Conservation (phyloP, 2,797 vertebrate species). For the Mus caroli region DNA sequence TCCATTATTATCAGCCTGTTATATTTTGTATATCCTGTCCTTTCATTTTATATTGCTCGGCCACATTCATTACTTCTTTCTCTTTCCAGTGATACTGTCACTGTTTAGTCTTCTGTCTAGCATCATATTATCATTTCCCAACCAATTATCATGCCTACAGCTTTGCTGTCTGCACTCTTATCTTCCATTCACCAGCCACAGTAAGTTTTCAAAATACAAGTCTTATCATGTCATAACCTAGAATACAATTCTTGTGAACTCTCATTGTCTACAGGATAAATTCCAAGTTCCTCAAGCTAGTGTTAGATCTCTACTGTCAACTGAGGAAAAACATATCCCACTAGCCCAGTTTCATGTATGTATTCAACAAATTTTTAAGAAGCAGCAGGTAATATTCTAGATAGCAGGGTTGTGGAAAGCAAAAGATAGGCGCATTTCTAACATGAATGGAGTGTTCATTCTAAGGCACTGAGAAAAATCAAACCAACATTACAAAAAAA, state of each 20-base stretch:
- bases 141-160: background rate
- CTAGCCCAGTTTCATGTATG: conserved; percentile 56
- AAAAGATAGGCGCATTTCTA: background rate
- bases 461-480: background rate
- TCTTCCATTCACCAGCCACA: conserved; percentile 22
- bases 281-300: conserved; percentile 57
- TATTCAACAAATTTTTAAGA: conserved; percentile 61
- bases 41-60: background rate
- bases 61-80: background rate
- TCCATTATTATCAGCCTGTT: background rate
- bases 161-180: conserved; percentile 21
- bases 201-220: conserved; percentile 27
- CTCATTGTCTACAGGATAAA: background rate
- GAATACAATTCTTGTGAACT: conserved; percentile 56
- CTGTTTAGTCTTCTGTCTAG: conserved; percentile 37
- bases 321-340: conserved; percentile 53
- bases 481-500: background rate
- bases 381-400: conserved; percentile 32
- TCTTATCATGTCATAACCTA: background rate
- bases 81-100: background rate
- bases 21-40: background rate
- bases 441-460: background rate
- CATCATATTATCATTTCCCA: conserved; percentile 4
- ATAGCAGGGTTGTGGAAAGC: background rate
- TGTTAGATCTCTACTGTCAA: conserved; percentile 27